Conservation (phyloP, 2,888 invertebrate species). For the Caenorhabditis uteleia region DNA sequence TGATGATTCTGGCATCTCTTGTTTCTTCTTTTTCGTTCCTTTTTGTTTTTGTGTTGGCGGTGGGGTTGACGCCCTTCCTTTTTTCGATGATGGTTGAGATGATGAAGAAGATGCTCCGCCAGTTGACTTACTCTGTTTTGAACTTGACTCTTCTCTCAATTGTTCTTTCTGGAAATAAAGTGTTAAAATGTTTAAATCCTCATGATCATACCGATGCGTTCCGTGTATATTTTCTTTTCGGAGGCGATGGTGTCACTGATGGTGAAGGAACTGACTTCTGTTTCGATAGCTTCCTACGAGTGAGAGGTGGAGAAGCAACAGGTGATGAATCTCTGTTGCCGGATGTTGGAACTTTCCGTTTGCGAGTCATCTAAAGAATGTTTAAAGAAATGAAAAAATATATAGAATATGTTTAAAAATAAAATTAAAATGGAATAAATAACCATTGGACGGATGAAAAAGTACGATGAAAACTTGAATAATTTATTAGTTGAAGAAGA, state of each 20-base stretch:
- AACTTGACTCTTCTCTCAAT: constrained; percentile 56
- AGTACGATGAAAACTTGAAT: too few relatives aligned
- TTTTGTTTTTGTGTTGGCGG: not conserved
- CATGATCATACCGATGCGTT: too few relatives aligned
- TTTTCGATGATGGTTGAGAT: constrained; percentile 1
- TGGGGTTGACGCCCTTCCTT: not conserved
- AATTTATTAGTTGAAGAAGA: too few relatives aligned
- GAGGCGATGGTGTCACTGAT: constrained; percentile 7
- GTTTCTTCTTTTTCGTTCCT: constrained; percentile 14
- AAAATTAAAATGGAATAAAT: too few relatives aligned
- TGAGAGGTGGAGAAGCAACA: constrained; percentile 1
- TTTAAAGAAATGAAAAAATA: too few relatives aligned
- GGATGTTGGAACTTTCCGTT: constrained; percentile 9
- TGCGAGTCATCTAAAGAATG: constrained; percentile 13
- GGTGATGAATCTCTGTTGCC: constrained; percentile 8
- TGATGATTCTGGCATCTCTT: constrained; percentile 6
- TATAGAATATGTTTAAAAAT: too few relatives aligned
- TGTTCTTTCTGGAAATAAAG: constrained; percentile 1
- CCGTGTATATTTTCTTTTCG: too few relatives aligned
- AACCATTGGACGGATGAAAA: too few relatives aligned
- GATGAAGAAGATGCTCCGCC: constrained; percentile 1
- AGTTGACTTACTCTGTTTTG: constrained; percentile 41
- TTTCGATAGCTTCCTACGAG: constrained; percentile 6
- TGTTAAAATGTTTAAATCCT: too few relatives aligned
- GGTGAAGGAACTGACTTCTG: constrained; percentile 5